phyloP scores from a whole-genome alignment of 2,113 vertebrate species.

The Aphyosemion australe region DNA sequence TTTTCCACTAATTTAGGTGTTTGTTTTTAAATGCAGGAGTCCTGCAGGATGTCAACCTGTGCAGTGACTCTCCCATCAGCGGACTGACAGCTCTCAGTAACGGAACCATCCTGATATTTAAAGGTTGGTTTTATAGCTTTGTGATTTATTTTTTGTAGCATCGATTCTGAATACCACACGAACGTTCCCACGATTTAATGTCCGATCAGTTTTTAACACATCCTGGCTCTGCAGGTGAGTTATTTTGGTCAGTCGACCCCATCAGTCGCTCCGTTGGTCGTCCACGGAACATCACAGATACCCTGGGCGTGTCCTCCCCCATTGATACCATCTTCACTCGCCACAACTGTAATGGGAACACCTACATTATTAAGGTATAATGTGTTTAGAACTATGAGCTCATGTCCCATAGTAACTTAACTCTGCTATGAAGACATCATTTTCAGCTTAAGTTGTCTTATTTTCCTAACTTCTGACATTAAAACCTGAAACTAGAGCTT shows the following conservation, averaged over 20 bases:
- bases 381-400: neutral
- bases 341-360: constrained; percentile 88
- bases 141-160: neutral
- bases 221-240: constrained; percentile 76
- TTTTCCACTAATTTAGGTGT: neutral
- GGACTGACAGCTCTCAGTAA: constrained; percentile 86
- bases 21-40: constrained; percentile 21
- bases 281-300: constrained; percentile 82
- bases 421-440: no score
- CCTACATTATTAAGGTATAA: constrained; percentile 92
- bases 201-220: no score
- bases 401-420: neutral
- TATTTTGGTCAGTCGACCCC: constrained; percentile 87
- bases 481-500: no score
- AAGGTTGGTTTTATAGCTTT: constrained; percentile 75
- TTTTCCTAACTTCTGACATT: no score
- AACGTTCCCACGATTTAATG: no score
- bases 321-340: constrained; percentile 90
- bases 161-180: neutral
- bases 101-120: constrained; percentile 87
- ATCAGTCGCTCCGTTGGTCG: constrained; percentile 60
- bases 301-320: constrained; percentile 87
- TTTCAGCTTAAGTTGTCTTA: no score
- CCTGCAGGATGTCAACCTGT: constrained; percentile 74
- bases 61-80: constrained; percentile 82